A percentile compares a stretch with the other conserved stretches of the same genome.
These are phyloP conservation scores for Mystacornis crossleyi DNA, from an alignment of 2,113 vertebrate genomes.

Conservation along the genomic window DNA sequence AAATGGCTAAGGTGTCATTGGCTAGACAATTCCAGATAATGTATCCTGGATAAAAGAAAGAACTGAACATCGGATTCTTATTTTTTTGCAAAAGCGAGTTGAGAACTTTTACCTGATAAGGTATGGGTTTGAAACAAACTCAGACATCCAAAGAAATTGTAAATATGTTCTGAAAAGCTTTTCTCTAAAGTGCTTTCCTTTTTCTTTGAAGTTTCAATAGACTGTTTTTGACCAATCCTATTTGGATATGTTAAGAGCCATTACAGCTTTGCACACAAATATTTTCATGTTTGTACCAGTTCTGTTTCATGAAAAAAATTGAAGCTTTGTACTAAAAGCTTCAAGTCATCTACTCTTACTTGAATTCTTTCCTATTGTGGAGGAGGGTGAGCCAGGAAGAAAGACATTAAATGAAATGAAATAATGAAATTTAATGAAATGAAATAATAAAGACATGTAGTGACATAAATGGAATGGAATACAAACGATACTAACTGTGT, in stretches of 20 bases:
- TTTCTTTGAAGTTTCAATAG: neutral
- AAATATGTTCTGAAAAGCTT: neutral
- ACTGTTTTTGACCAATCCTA: neutral
- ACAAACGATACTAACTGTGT: neutral
- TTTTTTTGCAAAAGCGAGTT: neutral
- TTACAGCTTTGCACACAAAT: neutral
- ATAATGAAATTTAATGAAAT: too few relatives aligned
- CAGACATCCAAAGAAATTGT: neutral
- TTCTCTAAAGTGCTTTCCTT: neutral
- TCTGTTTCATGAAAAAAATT: neutral
- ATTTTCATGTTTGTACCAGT: neutral
- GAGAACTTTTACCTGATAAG: neutral
- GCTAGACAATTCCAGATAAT: neutral
- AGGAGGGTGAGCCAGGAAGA: neutral
- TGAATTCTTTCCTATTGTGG: neutral
- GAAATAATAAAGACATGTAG: neutral
- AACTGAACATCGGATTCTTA: neutral
- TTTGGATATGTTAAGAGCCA: neutral
- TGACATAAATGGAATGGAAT: neutral
- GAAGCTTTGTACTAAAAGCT: neutral
- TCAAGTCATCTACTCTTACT: neutral
- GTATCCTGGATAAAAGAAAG: neutral
- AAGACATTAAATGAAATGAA: neutral
- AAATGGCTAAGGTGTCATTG: neutral
- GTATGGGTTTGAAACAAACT: neutral